A percentile compares a stretch with the other conserved stretches of the same genome.
These are phyloP conservation scores for Pomacea canaliculata DNA, from an alignment of 2,888 invertebrate genomes.

Conservation along the genomic window DNA sequence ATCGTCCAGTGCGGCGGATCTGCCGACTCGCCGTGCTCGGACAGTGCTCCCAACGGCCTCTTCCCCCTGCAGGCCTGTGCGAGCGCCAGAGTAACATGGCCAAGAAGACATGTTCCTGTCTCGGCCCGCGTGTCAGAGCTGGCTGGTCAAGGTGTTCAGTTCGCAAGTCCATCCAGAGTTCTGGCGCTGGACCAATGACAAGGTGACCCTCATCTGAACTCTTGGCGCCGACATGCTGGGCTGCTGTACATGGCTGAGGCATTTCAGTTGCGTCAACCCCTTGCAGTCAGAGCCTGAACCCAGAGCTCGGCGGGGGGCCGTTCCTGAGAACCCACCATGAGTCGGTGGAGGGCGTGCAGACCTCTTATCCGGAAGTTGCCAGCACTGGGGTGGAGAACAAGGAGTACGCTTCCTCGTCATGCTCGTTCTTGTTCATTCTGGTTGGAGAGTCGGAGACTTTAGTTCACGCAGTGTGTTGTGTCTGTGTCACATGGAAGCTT, in stretches of 20 bases:
- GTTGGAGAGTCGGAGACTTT: slow-evolving; percentile 46
- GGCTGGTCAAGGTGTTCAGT: slow-evolving; percentile 65
- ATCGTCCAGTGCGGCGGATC: slow-evolving; percentile 18
- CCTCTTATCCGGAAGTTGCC: slow-evolving; percentile 64
- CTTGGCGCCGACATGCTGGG: slow-evolving; percentile 64
- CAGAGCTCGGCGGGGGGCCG: slow-evolving; percentile 28
- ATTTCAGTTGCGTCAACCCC: slow-evolving; percentile 67
- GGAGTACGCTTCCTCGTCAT: slow-evolving; percentile 63
- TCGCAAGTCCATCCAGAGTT: slow-evolving; percentile 65
- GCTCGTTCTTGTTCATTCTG: slow-evolving; percentile 64
- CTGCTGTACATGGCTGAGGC: slow-evolving; percentile 66
- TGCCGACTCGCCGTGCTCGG: slow-evolving; percentile 28
- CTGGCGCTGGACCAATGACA: slow-evolving; percentile 58
- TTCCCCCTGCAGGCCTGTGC: slow-evolving; percentile 32
- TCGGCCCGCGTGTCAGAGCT: slow-evolving; percentile 65
- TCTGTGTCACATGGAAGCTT: background rate
- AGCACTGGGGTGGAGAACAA: slow-evolving; percentile 61
- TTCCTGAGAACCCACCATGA: slow-evolving; percentile 64
- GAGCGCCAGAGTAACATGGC: slow-evolving; percentile 62
- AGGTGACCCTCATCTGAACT: slow-evolving; percentile 59
- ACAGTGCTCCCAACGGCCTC: slow-evolving; percentile 3
- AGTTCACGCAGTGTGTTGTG: background rate
- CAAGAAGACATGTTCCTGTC: slow-evolving; percentile 67
- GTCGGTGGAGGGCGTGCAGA: slow-evolving; percentile 63
- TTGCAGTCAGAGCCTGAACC: slow-evolving; percentile 29